Conservation (phyloP, 1,140 invertebrate species). For the Bicyclus anynana region DNA sequence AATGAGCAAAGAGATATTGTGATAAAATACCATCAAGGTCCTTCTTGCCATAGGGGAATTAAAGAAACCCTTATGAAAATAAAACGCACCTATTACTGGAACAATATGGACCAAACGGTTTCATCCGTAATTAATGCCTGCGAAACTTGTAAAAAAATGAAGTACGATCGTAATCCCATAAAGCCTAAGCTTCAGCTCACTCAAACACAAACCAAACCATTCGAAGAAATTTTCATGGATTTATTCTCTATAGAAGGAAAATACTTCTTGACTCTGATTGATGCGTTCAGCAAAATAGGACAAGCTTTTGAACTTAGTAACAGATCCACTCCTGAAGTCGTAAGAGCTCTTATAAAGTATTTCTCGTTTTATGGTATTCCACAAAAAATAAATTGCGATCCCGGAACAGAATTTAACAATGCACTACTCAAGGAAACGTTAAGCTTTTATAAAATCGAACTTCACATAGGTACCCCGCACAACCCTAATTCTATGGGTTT, state of each 20-base stretch:
- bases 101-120: background rate
- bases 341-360: slow-evolving; percentile 31
- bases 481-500: slow-evolving; percentile 47
- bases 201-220: slow-evolving; percentile 26
- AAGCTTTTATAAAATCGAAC: slow-evolving; percentile 34
- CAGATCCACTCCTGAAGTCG: slow-evolving; percentile 29
- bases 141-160: background rate
- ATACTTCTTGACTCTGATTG: slow-evolving; percentile 32
- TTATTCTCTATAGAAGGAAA: slow-evolving; percentile 31
- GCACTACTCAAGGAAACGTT: slow-evolving; percentile 31
- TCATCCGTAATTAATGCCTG: background rate
- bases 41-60: background rate
- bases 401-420: slow-evolving; percentile 41
- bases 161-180: background rate
- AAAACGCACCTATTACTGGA: background rate
- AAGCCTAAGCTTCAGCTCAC: background rate
- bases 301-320: slow-evolving; percentile 32
- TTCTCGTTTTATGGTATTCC: slow-evolving; percentile 31
- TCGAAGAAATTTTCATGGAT: slow-evolving; percentile 40
- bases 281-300: slow-evolving; percentile 39
- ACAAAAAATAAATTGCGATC: slow-evolving; percentile 27
- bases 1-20: background rate
- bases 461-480: slow-evolving; percentile 38
- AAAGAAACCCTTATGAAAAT: background rate
- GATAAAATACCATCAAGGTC: background rate